A percentile compares a stretch with the other conserved stretches of the same genome.
Evolutionary conservation across 1,140 invertebrate species (phyloP).

Genomic region (Propsilocerus akamusi): DNA sequence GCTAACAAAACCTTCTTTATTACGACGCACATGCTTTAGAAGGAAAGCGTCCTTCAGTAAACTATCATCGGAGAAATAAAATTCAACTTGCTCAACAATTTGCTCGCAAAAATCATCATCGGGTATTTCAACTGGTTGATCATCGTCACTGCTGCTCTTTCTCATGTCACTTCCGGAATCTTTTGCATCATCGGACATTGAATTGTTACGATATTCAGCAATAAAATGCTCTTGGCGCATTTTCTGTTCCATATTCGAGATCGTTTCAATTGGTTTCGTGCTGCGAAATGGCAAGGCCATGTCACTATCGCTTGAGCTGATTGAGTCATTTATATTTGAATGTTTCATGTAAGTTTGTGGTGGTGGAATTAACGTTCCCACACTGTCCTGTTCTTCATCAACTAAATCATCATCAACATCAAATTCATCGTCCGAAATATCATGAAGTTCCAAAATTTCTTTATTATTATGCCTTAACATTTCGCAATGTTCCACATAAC

Average conservation of each 20-base stretch:
- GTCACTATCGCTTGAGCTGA: constrained; percentile 42
- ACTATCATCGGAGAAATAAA: constrained; percentile 88
- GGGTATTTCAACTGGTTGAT: constrained; percentile 24
- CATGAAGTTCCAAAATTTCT: too few relatives aligned
- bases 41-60: constrained; percentile 90
- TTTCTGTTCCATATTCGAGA: too few relatives aligned
- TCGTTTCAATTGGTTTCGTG: constrained; percentile 20
- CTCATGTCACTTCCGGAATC: constrained; percentile 41
- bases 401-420: not conserved
- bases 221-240: too few relatives aligned
- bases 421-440: not conserved
- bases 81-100: constrained; percentile 73
- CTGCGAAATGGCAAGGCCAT: constrained; percentile 34
- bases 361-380: not conserved
- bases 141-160: constrained; percentile 14
- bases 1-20: constrained; percentile 88
- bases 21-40: constrained; percentile 80
- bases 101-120: constrained; percentile 53
- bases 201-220: constrained; percentile 18
- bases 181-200: constrained; percentile 33
- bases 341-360: not conserved
- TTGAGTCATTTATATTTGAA: constrained; percentile 32
- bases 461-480: not conserved
- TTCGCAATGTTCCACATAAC: not conserved
- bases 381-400: not conserved